Evolutionary conservation across 35 echinoderm and acorn worm species (phyloP), one percentile per base, ranked within the genome.

Genomic region (Heliocidaris tuberculata): DNA sequence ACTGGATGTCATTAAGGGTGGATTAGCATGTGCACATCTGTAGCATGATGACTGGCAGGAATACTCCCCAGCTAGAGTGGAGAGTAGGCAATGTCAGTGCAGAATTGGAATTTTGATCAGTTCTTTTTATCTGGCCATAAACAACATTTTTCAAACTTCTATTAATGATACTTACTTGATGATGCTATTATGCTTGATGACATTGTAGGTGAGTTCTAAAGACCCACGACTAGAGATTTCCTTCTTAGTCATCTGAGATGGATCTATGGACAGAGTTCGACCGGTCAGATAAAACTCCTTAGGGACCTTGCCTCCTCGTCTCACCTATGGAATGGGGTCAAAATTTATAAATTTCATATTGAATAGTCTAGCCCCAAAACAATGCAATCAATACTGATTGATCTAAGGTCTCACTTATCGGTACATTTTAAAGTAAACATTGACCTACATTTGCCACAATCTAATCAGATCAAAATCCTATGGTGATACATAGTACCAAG

Each of bases 181-280:
- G 48, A 93, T 11, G 24, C 91, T 93, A 59, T 93, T 50, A 2
- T n/a, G 47, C 47, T 93, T 49, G 2, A 48, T 93, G 11, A 93
- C 91, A 30, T 30, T 11, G 50, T 93, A 93, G 11, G 91, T 93
- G 48, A 93, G 91, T 21, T 93, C 91, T 30, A 93, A 59, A 4
- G 91, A 93, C 4, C 91, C 91, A 31, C 91, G 31, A 13, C 91
- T 93, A 13, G 91, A 49, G 50, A 93, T 56, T 48, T 93, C 91
- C 91, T 93, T 93, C 91, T 52, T 59, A 13, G 49, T 93, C 91
- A 93, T 93, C 91, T 93, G 91, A 4, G 91, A 93, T 30, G 31
- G 9, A 48, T 93, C 91, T 2, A 93, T 59, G 91, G 50, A 31
- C 19, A 93, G 3, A 12, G 29, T 31, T 32, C 50, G 48, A 21